Evolutionary conservation across 2,888 invertebrate species (phyloP).

Genomic region (Protula sp.): DNA sequence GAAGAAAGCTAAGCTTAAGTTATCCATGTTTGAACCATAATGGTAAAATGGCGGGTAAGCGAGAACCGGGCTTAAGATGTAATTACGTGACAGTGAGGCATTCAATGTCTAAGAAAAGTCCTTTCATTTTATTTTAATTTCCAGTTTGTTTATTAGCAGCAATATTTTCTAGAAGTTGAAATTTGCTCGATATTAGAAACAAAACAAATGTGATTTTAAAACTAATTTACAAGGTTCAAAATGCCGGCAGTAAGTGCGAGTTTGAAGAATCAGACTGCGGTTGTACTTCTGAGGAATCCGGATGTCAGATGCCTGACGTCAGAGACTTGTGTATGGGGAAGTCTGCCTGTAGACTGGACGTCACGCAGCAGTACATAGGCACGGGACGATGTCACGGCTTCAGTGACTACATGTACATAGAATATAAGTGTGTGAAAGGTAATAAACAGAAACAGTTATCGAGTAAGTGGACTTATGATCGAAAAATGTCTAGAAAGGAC

Average conservation of each 20-base stretch:
- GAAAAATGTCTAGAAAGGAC: too few species aligned
- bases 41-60: too few species aligned
- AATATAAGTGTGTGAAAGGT: slow-evolving; percentile 19
- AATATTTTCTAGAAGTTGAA: too few species aligned
- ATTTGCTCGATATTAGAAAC: too few species aligned
- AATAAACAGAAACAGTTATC: background rate
- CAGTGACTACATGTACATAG: slow-evolving; percentile 22
- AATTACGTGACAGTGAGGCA: too few species aligned
- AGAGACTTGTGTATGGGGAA: slow-evolving; percentile 17
- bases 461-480: too few species aligned
- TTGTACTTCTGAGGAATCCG: slow-evolving; percentile 11
- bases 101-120: too few species aligned
- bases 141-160: too few species aligned
- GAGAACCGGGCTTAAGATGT: too few species aligned
- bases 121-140: too few species aligned
- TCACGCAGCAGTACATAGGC: slow-evolving; percentile 22
- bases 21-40: too few species aligned
- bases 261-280: slow-evolving; percentile 19
- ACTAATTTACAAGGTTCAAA: background rate
- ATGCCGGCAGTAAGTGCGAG: slow-evolving; percentile 1
- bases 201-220: background rate
- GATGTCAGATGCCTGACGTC: slow-evolving; percentile 19
- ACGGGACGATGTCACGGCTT: slow-evolving; percentile 14
- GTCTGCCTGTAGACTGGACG: slow-evolving; percentile 17
- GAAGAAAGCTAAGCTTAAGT: too few species aligned